Base-by-base conservation (phyloP, 2,797 vertebrate genomes). In the Dipus sagitta region DNA sequence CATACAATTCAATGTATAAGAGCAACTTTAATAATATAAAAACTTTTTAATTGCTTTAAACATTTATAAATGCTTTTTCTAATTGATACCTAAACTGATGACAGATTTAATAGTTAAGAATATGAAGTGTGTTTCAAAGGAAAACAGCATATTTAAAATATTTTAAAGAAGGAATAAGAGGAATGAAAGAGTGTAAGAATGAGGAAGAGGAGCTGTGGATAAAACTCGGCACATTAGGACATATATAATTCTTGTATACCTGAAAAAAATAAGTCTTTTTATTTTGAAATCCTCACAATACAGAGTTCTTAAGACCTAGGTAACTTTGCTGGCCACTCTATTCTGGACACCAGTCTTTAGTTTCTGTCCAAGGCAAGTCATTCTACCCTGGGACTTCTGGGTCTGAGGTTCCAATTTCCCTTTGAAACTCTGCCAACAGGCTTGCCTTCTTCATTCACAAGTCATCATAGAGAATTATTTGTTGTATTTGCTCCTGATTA, bases 371-470 rank as follows among this genome's bases (percentile, higher is more conserved):
- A 47, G 18, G 13, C 9, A 90, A 74, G 14, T 6, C 6, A 10
- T 52, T 15, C 0, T 64, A 10, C 0, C 10, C 3, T 34, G 4
- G 8, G 38, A 21, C 28, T 88, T 28, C 30, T 42, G 13, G 0
- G 71, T 91, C 30, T n/a, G 42, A 4, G 1, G 9, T 70, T 10
- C 42, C 80, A 77, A 32, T 17, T n/a, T 67, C 2, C 17, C 58
- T 80, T 32, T 62, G 23, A 82, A 76, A 38, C 21, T 26, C 26
- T 76, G 11, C 30, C 23, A 75, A 54, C 15, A 76, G 20, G 71
- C 7, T 86, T 76, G 54, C n/a, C 47, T 42, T 83, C 80, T 81
- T 80, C 6, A 23, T 62, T 3, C 14, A 83, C 28, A 71, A n/a
- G 2, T 58, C 68, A 8, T 24, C 30, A 52, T 81, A 15, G 68